Evolutionary conservation across 1,140 invertebrate genomes (phyloP), one percentile per base, ranked within the genome.

Genomic region (Heliconius hewitsoni): DNA sequence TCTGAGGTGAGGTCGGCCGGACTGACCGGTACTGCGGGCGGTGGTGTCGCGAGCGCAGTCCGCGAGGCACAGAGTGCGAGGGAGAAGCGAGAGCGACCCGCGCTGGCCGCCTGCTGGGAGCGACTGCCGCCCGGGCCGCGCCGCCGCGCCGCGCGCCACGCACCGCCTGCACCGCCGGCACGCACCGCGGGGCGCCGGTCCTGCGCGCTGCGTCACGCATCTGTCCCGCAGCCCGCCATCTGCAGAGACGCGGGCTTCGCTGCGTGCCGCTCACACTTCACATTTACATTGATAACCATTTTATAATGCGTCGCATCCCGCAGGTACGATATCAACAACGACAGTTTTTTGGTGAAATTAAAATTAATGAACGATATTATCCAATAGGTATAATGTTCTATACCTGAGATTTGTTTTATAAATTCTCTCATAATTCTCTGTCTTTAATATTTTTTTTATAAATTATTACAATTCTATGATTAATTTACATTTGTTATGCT

Each of bases 41-140:
- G 81, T 71, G 80, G 50, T 73, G 83, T 81, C 84, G 83, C 81
- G 83, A 82, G 85, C 87, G 86, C 84, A 86, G 76, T 82, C 84
- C 86, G 83, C 87, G 87, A 77, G 86, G 84, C 85, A 87, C 84
- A 81, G 70, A 84, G 81, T 82, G 83, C 84, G 82, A 81, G 75
- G 71, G 60, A 66, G 23, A 66, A 9, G 72, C 76, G 52, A 74
- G 82, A 86, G 86, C 91, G 90, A 92, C 92, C 86, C 87, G 88
- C 86, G 87, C 86, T 90, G 89, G 85, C 85, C 88, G 91, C 88
- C 82, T 87, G 85, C 86, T 89, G 85, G 86, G 91, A 93, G 89
- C 89, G 89, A 93, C 92, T 94, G 92, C 85, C 88, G 90, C 88
- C 89, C 89, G 91, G 89, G 88, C 87, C 87, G 90, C 86, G 86